Base-by-base conservation (phyloP, 2,113 vertebrate species). In the Microcebus lehilahytsara region DNA sequence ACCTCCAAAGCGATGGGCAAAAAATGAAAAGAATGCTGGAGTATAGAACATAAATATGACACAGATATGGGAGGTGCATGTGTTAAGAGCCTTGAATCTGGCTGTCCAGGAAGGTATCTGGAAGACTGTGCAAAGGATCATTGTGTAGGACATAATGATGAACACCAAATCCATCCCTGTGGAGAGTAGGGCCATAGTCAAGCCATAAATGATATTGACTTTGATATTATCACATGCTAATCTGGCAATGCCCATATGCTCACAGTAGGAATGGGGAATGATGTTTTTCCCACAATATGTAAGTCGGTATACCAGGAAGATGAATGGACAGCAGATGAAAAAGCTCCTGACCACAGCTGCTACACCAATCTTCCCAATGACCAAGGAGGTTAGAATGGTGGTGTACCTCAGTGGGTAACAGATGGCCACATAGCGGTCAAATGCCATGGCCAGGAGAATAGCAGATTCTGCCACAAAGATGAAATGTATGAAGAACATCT, bases 1-100 rank as follows among this genome's bases (percentile, higher is more conserved):
- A 12, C 80, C 79, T 42, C 96, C 96, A 97, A 97, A 97, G 16
- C 64, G 87, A 67, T 97, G 95, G 17, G 87, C 86, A 78, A 97
- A 95, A 93, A 98, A 98, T 34, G 98, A 98, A 71, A 98, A 98
- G 56, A 98, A 97, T 49, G 96, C 97, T 75, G 98, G 97, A 0
- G 72, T 93, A 37, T 97, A 98, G 71, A 97, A 97, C 62, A 96
- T 49, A 67, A 97, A 66, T 34, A 97, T 97, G 12, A 98, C 95
- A 78, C 95, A 97, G 25, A 98, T 91, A 9, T 98, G 97, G 51
- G 97, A 97, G 27, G 94, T 93, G 58, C 97, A 98, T 1, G 97
- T 98, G 22, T 90, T 98, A 30, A 98, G 95, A 9, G 96, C 95
- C 23, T 98, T 98, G 51, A 67, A 30, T 23, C 96, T 94, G 27